These are phyloP conservation scores for Halichondria panicea DNA, from an alignment of 37 sponge, comb jelly and placozoan species.

Conservation along the genomic window DNA sequence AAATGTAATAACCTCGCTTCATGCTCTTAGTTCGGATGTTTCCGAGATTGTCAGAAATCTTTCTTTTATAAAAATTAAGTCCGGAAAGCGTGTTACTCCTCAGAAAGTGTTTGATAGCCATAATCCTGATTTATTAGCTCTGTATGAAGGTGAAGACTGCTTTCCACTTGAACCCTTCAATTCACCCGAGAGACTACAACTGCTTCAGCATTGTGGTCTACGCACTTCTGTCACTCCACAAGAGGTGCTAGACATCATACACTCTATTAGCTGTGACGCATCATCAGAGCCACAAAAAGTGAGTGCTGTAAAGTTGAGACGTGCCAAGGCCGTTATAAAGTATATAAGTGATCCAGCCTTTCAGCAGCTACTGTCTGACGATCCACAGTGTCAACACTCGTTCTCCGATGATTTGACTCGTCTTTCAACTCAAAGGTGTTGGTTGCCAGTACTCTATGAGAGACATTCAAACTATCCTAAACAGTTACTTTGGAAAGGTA, in stretches of 20 bases:
- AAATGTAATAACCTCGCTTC: not conserved
- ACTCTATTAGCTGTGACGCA: not conserved
- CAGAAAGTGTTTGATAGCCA: conserved; percentile 26
- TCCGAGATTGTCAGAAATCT: not conserved
- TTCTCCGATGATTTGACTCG: not conserved
- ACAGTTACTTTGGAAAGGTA: conserved; percentile 46
- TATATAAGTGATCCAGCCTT: conserved; percentile 3
- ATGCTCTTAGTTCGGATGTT: not conserved
- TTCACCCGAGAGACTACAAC: not conserved
- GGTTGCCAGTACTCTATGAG: conserved; percentile 35
- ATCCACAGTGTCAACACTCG: not conserved
- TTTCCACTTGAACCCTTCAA: conserved; percentile 26
- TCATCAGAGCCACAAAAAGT: conserved; percentile 1
- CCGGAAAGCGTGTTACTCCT: conserved; percentile 20
- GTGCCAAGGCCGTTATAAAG: conserved; percentile 38
- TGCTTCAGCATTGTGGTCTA: conserved; percentile 7
- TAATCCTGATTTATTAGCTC: not conserved
- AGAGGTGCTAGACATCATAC: conserved; percentile 33
- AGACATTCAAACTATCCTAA: conserved; percentile 37
- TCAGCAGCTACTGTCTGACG: not conserved
- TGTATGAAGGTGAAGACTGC: conserved; percentile 20
- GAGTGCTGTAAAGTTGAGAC: not conserved
- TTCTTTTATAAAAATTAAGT: conserved; percentile 2
- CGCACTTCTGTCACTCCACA: conserved; percentile 19
- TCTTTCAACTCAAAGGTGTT: conserved; percentile 7